Base-by-base conservation (phyloP, 2,888 invertebrate genomes). In the Creontiades dilutus region DNA sequence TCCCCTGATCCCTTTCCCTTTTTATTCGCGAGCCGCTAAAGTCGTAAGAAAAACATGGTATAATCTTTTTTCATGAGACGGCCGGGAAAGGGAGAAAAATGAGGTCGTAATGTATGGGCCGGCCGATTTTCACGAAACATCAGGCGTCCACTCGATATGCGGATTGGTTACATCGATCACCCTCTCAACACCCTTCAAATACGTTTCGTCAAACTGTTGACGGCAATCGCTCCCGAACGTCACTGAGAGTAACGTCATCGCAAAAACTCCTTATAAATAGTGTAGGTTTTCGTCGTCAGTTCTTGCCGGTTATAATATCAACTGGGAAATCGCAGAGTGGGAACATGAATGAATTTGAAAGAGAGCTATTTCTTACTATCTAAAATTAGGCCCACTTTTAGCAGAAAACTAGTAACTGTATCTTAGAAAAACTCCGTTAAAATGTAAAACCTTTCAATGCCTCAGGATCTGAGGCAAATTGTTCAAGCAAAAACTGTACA, bases 21-120 rank as follows among this genome's bases (percentile, higher is more conserved):
- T 68, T 19, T 68, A 68, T 68, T 68, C 68, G 23, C 19, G 23
- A 37, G 19, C 68, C 68, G 68, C 27, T 23, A 13, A 52, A 68
- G 68, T 68, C 68, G 68, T 23, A 68, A 27, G 68, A 68, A 68
- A 68, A 52, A 68, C 19, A 68, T 27, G 27, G 68, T 68, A 68
- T 68, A 68, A 68, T 68, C 19, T 68, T 68, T 68, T 68, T 68
- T 68, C 68, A 68, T 68, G 68, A 68, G 68, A 68, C 23, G 68
- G 12, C 12, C 27, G 19, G 68, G 13, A 68, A 23, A 68, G 27
- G 23, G 68, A 13, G 68, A 19, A 68, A 68, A 68, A 11, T 19
- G 68, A 2, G 68, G 19, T 23, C 68, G 68, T 68, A 68, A 68
- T 19, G 19, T 19, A 61, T 68, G 68, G 27, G 19, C 19, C 13